Conservation (phyloP, 2,113 vertebrate species). For the Gulo gulo region DNA sequence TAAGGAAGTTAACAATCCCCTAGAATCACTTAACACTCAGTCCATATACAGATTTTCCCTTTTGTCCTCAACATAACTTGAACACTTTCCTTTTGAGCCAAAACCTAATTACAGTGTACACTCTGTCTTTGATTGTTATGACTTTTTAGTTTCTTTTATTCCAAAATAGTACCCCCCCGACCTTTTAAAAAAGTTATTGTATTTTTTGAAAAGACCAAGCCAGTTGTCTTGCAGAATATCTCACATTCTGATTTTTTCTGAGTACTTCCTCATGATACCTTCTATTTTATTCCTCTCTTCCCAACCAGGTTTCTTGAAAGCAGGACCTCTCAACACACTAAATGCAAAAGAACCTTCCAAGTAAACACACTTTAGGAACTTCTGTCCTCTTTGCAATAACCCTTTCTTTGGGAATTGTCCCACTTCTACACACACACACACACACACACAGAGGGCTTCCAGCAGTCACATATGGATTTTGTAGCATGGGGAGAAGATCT, state of each 20-base stretch:
- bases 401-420: background rate
- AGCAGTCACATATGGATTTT: background rate
- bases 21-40: background rate
- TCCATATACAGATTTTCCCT: conserved; percentile 16
- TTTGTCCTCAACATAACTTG: background rate
- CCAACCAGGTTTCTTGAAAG: background rate
- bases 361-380: background rate
- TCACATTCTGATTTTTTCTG: background rate
- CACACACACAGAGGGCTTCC: too few species aligned
- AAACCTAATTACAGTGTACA: background rate
- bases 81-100: background rate
- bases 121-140: background rate
- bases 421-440: background rate
- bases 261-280: background rate
- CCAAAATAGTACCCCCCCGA: background rate
- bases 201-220: conserved; percentile 8
- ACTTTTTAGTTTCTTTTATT: background rate
- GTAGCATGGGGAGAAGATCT: background rate
- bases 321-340: background rate
- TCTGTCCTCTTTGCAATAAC: background rate
- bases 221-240: background rate
- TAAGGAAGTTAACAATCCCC: background rate
- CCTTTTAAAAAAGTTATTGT: background rate
- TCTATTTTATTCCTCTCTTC: background rate
- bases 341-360: background rate